Conservation (phyloP, 2,797 vertebrate species). For the Odontamblyopus rebecca region DNA sequence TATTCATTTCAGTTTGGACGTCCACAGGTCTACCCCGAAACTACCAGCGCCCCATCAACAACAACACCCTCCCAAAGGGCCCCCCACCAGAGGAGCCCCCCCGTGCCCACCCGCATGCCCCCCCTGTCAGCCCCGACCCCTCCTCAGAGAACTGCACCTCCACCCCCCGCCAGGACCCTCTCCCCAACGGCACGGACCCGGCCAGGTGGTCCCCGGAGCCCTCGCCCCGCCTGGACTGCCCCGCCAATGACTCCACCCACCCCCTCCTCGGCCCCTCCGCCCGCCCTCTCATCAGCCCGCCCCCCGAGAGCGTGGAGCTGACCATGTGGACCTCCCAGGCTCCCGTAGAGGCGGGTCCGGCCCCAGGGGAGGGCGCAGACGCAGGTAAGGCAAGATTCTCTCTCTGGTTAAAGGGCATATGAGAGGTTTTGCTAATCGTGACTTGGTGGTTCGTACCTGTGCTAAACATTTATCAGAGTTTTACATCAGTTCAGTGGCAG, state of each 20-base stretch:
- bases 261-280: slow-evolving; percentile 59
- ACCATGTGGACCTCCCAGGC: slow-evolving; percentile 54
- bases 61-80: slow-evolving; percentile 31
- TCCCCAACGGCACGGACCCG: slow-evolving; percentile 59
- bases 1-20: not conserved
- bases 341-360: slow-evolving; percentile 38
- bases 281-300: slow-evolving; percentile 59
- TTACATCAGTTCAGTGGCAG: too few species aligned
- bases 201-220: slow-evolving; percentile 60
- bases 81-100: slow-evolving; percentile 33
- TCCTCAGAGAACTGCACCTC: slow-evolving; percentile 51
- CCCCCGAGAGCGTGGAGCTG: slow-evolving; percentile 70
- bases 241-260: slow-evolving; percentile 55
- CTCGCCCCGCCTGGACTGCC: slow-evolving; percentile 55
- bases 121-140: slow-evolving; percentile 33
- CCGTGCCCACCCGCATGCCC: slow-evolving; percentile 23
- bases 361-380: slow-evolving; percentile 22
- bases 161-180: slow-evolving; percentile 45
- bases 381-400: not conserved
- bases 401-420: too few species aligned
- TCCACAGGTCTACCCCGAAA: slow-evolving; percentile 53
- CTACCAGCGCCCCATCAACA: slow-evolving; percentile 46
- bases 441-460: too few species aligned
- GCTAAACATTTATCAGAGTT: too few species aligned
- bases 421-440: too few species aligned